Evolutionary conservation across 2,113 vertebrate species (phyloP).

Genomic region (Brachypodius melanocephalos): DNA sequence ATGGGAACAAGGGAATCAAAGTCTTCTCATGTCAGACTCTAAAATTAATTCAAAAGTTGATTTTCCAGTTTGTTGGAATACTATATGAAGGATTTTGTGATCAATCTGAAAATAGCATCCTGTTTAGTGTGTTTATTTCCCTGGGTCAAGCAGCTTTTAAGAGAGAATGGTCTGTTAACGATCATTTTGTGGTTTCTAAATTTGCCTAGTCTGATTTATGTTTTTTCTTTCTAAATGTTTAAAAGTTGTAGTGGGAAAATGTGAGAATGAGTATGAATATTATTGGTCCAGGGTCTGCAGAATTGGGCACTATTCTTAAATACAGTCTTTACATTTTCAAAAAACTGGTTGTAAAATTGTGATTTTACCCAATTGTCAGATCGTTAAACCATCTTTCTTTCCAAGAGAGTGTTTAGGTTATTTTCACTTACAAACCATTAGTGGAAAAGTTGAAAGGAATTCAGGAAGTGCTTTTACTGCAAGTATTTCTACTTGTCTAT

Average conservation of each 20-base stretch:
- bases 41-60: constrained; percentile 32
- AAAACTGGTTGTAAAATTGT: background rate
- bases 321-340: background rate
- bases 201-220: background rate
- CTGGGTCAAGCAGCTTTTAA: constrained; percentile 15
- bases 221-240: background rate
- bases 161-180: background rate
- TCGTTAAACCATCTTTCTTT: background rate
- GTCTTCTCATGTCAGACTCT: constrained; percentile 48
- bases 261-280: background rate
- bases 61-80: constrained; percentile 14
- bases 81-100: background rate
- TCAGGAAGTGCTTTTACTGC: background rate
- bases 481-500: background rate
- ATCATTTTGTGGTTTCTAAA: constrained; percentile 20
- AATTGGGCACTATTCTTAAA: background rate
- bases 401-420: background rate
- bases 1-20: constrained; percentile 25
- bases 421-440: background rate
- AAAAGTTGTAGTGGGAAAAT: constrained; percentile 34
- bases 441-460: background rate
- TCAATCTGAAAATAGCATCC: constrained; percentile 52
- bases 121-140: constrained; percentile 46
- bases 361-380: too few species aligned
- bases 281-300: background rate